These are phyloP conservation scores for Crocuta crocuta DNA, from an alignment of 2,113 vertebrate species.

Conservation along the genomic window DNA sequence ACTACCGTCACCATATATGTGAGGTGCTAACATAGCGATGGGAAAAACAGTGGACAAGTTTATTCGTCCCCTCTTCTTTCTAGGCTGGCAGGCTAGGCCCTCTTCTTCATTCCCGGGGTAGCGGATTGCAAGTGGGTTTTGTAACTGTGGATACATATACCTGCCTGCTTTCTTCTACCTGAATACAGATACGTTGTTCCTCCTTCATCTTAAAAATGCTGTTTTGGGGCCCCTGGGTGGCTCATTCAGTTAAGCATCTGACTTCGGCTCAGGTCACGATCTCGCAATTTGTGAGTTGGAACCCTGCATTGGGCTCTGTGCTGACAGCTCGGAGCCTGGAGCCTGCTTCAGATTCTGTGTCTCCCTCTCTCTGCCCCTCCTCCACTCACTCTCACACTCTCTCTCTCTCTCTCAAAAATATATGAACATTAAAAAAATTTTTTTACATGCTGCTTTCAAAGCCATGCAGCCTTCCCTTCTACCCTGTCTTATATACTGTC, in stretches of 20 bases:
- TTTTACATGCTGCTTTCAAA: not conserved
- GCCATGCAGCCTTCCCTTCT: not conserved
- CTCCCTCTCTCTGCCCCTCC: too few relatives aligned
- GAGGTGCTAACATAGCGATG: not conserved
- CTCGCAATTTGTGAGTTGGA: too few relatives aligned
- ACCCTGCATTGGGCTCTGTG: too few relatives aligned
- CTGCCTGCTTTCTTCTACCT: not conserved
- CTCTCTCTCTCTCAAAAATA: too few relatives aligned
- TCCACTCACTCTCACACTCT: too few relatives aligned
- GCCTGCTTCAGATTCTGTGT: too few relatives aligned
- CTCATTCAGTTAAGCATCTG: too few relatives aligned
- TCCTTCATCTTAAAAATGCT: not conserved
- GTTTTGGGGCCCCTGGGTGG: not conserved
- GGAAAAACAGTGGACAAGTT: not conserved
- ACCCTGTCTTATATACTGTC: not conserved
- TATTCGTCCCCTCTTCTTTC: not conserved
- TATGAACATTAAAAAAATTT: too few relatives aligned
- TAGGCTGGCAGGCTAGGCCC: not conserved
- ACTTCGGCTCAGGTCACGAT: too few relatives aligned
- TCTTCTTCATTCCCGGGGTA: not conserved
- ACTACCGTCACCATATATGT: not conserved
- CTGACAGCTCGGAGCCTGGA: too few relatives aligned
- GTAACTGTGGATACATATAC: accelerated
- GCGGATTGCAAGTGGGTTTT: accelerated
- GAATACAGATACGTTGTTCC: not conserved